A percentile compares a stretch with the other conserved stretches of the same genome.
phyloP scores from a whole-genome alignment of 2,113 vertebrate genomes.

The Pipra filicauda region DNA sequence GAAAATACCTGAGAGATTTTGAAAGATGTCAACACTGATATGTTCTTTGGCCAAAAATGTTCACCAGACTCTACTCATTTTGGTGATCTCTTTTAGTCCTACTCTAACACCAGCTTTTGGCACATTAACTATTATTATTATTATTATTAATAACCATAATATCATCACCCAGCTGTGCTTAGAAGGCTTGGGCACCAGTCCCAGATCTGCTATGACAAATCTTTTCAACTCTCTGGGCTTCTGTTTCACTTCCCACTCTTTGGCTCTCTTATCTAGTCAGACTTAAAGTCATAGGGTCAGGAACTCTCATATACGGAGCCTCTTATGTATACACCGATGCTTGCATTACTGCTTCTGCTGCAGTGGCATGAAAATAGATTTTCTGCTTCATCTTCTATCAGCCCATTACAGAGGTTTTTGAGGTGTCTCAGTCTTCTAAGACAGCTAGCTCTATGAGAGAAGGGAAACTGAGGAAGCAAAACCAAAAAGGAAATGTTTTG shows the following conservation, averaged over 20 bases:
- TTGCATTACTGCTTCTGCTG: neutral
- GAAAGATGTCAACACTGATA: neutral
- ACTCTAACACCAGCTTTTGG: constrained; percentile 18
- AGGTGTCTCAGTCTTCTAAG: neutral
- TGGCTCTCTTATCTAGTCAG: constrained; percentile 58
- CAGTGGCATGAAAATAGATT: neutral
- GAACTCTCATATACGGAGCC: neutral
- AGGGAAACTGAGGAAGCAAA: neutral
- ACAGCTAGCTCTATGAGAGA: neutral
- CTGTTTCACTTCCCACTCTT: constrained; percentile 63
- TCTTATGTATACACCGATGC: neutral
- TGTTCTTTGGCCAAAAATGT: neutral
- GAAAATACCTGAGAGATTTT: constrained; percentile 10
- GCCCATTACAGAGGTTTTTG: neutral
- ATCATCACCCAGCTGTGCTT: constrained; percentile 60
- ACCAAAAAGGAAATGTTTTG: neutral
- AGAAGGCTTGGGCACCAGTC: constrained; percentile 51
- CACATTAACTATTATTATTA: constrained; percentile 33
- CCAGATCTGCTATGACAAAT: constrained; percentile 60
- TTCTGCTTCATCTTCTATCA: neutral
- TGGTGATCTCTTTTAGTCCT: constrained; percentile 18
- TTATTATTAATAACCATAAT: constrained; percentile 49
- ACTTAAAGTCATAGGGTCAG: constrained; percentile 55
- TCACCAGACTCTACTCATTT: neutral
- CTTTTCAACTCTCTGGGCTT: constrained; percentile 52